Conservation (phyloP, 2,888 invertebrate species). For the Escarpia spicata region DNA sequence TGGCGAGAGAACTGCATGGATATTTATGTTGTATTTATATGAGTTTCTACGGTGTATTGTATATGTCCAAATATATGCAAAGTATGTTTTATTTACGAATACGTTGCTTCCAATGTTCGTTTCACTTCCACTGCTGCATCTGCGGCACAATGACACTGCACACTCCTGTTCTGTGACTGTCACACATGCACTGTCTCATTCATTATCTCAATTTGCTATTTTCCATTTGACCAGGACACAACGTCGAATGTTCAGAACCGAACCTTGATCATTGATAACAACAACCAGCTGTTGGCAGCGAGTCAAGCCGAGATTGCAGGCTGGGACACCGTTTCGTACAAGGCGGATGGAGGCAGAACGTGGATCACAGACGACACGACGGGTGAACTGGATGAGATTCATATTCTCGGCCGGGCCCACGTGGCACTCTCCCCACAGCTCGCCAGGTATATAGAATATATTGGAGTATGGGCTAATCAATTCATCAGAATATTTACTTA, state of each 20-base stretch:
- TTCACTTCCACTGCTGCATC: too few species aligned
- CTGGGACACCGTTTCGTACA: slow-evolving; percentile 25
- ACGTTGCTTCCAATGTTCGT: too few species aligned
- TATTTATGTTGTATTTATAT: too few species aligned
- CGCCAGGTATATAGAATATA: slow-evolving; percentile 31
- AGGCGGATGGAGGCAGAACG: slow-evolving; percentile 44
- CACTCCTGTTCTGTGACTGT: too few species aligned
- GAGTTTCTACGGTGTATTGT: too few species aligned
- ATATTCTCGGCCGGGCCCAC: slow-evolving; percentile 45
- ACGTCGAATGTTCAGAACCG: slow-evolving; percentile 43
- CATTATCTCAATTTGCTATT: not conserved
- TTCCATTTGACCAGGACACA: slow-evolving; percentile 42
- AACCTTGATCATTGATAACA: slow-evolving; percentile 52
- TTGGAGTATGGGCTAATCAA: not conserved
- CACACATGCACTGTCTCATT: too few species aligned
- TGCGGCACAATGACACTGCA: too few species aligned
- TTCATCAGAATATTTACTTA: not conserved
- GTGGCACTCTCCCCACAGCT: slow-evolving; percentile 46
- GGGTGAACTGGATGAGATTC: slow-evolving; percentile 43
- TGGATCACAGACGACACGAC: slow-evolving; percentile 40
- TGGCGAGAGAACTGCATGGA: too few species aligned
- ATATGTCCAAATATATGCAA: too few species aligned
- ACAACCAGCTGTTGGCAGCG: not conserved
- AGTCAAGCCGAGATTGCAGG: slow-evolving; percentile 19
- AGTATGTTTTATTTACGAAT: too few species aligned